Evolutionary conservation across 2,113 vertebrate species (phyloP).

Genomic region (Eira barbara): DNA sequence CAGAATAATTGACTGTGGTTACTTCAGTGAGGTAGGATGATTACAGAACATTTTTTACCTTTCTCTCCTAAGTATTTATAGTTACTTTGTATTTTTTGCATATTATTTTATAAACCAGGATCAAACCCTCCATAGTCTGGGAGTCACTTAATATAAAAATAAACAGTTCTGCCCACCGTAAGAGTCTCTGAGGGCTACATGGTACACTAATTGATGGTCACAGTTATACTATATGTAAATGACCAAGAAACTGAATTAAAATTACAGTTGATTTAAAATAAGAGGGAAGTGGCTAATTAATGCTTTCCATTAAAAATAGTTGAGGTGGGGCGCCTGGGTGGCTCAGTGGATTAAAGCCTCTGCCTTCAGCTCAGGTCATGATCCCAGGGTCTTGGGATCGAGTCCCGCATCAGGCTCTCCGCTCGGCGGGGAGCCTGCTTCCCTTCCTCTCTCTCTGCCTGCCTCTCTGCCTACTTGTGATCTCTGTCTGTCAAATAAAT

Average conservation of each 20-base stretch:
- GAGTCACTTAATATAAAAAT: background rate
- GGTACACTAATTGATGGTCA: background rate
- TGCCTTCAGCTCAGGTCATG: no score
- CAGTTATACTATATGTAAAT: background rate
- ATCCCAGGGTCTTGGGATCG: no score
- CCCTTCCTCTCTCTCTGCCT: no score
- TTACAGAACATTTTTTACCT: background rate
- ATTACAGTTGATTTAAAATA: background rate
- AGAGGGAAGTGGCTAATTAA: background rate
- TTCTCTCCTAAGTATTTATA: background rate
- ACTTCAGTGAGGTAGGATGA: background rate
- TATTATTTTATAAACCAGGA: background rate
- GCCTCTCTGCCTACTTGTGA: no score
- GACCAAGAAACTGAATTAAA: conserved; percentile 3
- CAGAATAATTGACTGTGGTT: background rate
- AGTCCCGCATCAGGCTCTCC: no score
- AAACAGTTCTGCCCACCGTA: background rate
- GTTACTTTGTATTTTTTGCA: background rate
- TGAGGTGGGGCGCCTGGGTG: background rate
- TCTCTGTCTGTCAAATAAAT: no score
- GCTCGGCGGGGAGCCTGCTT: no score
- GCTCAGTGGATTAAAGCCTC: no score
- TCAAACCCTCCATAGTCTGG: background rate
- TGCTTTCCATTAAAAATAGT: background rate
- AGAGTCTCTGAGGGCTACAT: background rate